Evolutionary conservation across 37 sponge, comb jelly and placozoan genomes (phyloP), one percentile per base, ranked within the genome.

Genomic region (Hexactinellida sp.): DNA sequence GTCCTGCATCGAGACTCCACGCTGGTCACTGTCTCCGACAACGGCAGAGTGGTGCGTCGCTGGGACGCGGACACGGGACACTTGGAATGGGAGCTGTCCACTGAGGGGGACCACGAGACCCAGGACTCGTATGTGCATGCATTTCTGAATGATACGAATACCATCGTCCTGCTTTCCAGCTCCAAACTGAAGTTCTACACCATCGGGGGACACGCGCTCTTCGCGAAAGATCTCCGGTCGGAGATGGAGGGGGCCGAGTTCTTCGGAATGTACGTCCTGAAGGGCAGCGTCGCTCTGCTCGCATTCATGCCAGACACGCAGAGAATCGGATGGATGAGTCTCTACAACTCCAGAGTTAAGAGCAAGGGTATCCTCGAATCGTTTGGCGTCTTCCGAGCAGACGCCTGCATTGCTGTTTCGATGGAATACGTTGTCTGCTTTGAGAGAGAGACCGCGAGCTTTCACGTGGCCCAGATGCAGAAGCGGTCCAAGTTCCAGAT

Each of bases 51-150:
- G 86, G 54, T 95, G 24, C 86, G 93, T 9, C 55, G 86, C 0
- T 95, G 95, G 95, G 91, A 95, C 38, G 10, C 86, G 1, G 86
- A 82, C 54, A 41, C 89, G 0, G 95, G 95, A 23, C 32, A 47
- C 21, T 55, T 95, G 25, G 47, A 86, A n/a, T 95, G 93, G 93
- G 95, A 95, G 85, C 37, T 54, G 0, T 36, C 82, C 21, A 25
- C 84, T 10, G 76, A 63, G 76, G 76, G 76, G 34, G 76, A 63
- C 25, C 13, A 63, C 30, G 76, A 63, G 30, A 63, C 76, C 5
- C 3, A 63, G 25, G 76, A 63, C 32, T 63, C 76, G 21, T 63
- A 63, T 63, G 34, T 63, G 5, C 25, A 63, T 25, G 76, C 76
- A 21, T 63, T 32, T 63, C 34, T 63, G 28, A 63, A 63, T 63